Evolutionary conservation across 2,888 invertebrate species (phyloP), one percentile per base, ranked within the genome.

Genomic region (Chloroclysta siterata): DNA sequence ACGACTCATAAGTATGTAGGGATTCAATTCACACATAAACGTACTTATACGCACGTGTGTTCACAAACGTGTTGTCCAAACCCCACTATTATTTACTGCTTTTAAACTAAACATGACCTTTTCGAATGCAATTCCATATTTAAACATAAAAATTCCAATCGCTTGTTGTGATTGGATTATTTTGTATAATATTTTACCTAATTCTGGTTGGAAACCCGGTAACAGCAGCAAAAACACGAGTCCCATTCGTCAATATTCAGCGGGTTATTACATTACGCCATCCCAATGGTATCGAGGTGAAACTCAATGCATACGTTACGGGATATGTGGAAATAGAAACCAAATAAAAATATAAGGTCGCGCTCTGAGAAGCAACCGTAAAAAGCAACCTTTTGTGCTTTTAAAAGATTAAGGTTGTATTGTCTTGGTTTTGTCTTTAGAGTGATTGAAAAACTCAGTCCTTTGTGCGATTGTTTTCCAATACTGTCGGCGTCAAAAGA

Each of bases 171-270:
- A 22, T 22, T 22, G 22, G 22, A 22, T 22, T 2, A 22, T 22
- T 22, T 22, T 22, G 22, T 5, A 22, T 14, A 15, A 14, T 15
- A 44, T 15, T 15, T 15, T 44, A 65, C 53, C 17, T 54, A 61
- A 64, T 63, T 29, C 36, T 48, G 39, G 53, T 55, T 33, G 7
- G 28, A 52, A 22, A 47, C 2, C 33, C 33, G 41, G 47, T 50
- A 60, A 56, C 36, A 42, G 42, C 13, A 42, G 55, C 56, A 64
- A 56, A 64, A 60, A 56, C 52, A 60, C 51, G 44, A 57, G 29
- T 62, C 22, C 53, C 56, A 63, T 66, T 63, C 66, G 56, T 66
- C 66, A 66, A 66, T 66, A 63, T 63, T 63, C 68, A 58, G 53
- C 13, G 17, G 63, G 65, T 65, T 68, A 68, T 68, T 68, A 68